phyloP scores from a whole-genome alignment of 1,140 invertebrate genomes.

The Alviniconcha marisindica region DNA sequence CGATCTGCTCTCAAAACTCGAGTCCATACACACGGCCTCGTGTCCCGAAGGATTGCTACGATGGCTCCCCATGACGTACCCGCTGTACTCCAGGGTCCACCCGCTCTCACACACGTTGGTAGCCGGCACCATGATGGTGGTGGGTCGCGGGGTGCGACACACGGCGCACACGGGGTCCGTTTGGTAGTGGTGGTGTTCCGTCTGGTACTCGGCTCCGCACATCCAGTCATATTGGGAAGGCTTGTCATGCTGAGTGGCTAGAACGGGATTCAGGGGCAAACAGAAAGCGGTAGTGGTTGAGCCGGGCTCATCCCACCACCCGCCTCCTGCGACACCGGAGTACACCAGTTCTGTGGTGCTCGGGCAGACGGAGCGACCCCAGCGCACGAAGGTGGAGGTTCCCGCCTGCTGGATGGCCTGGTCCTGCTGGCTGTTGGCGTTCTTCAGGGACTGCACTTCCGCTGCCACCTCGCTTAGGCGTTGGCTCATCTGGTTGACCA shows the following conservation, averaged over 20 bases:
- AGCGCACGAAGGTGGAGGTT: conserved; percentile 20
- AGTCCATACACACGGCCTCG: too few relatives aligned
- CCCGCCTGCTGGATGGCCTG: not conserved
- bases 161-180: too few relatives aligned
- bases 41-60: too few relatives aligned
- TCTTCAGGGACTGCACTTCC: not conserved
- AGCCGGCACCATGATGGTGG: too few relatives aligned
- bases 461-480: not conserved
- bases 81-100: too few relatives aligned
- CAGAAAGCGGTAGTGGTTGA: not conserved
- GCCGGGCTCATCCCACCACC: not conserved
- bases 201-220: conserved; percentile 24
- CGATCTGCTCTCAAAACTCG: too few relatives aligned
- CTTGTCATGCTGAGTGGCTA: not conserved
- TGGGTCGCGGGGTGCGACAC: too few relatives aligned
- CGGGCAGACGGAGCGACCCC: conserved; percentile 14
- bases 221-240: not conserved
- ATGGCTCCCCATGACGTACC: too few relatives aligned
- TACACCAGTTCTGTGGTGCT: not conserved
- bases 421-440: not conserved
- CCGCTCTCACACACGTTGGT: too few relatives aligned
- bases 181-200: not conserved
- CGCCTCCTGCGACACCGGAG: not conserved
- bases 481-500: conserved; percentile 1
- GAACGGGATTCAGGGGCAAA: not conserved